phyloP scores from a whole-genome alignment of 2,113 vertebrate genomes.

The Pangasianodon hypophthalmus region DNA sequence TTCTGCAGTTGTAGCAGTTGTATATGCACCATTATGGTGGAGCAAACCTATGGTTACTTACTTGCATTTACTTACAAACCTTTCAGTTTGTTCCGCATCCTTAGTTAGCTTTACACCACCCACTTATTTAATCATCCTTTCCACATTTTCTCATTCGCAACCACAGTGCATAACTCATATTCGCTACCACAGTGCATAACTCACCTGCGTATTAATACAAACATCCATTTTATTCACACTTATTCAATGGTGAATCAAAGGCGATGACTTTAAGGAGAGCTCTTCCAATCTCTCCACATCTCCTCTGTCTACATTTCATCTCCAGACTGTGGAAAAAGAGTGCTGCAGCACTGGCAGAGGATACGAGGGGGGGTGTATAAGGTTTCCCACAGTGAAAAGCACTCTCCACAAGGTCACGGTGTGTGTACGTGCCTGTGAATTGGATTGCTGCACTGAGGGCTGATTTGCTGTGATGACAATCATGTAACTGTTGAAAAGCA shows the following conservation, averaged over 20 bases:
- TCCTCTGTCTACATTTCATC: not conserved
- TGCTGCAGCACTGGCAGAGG: conserved; percentile 9
- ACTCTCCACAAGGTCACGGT: conserved; percentile 31
- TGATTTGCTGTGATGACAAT: conserved; percentile 12
- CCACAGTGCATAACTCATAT: too few species aligned
- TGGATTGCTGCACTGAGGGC: conserved; percentile 4
- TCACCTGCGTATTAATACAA: not conserved
- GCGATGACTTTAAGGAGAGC: not conserved
- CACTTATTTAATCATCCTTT: not conserved
- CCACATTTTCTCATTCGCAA: not conserved
- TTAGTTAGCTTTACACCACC: not conserved
- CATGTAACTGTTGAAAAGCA: conserved; percentile 11
- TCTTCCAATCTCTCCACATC: not conserved
- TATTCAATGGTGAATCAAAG: not conserved
- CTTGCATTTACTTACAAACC: not conserved
- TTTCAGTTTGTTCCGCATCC: not conserved
- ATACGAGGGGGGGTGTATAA: conserved; percentile 23
- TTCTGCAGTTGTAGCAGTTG: not conserved
- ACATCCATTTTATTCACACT: not conserved
- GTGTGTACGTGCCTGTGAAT: conserved; percentile 11
- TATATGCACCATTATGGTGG: not conserved
- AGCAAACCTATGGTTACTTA: not conserved
- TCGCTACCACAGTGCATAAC: not conserved
- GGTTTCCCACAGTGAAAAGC: conserved; percentile 36
- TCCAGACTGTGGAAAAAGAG: conserved; percentile 20